These are phyloP conservation scores for Branchellion lobata DNA, from an alignment of 2,888 invertebrate species.

Conservation along the genomic window DNA sequence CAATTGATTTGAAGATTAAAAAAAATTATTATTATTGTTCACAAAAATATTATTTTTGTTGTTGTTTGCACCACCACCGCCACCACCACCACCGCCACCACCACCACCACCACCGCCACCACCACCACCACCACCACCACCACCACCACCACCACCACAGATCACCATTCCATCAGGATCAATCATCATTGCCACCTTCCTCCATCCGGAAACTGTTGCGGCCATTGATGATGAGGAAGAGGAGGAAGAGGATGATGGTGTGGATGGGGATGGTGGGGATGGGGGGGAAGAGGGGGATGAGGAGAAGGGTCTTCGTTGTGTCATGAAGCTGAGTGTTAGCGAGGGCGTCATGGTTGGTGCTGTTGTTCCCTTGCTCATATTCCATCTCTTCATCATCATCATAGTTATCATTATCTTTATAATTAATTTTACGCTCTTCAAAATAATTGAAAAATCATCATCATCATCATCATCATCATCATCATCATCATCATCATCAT, in stretches of 20 bases:
- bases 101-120: no score
- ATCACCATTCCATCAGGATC: no score
- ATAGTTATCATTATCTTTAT: not conserved
- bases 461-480: not conserved
- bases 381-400: constrained; percentile 9
- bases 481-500: constrained; percentile 4
- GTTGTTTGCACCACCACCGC: no score
- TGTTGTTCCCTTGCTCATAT: constrained; percentile 55
- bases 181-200: no score
- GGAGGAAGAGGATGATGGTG: not conserved
- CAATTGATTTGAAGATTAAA: no score
- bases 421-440: not conserved
- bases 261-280: not conserved
- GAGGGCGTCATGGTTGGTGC: constrained; percentile 45
- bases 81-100: no score
- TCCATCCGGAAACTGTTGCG: not conserved
- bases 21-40: no score
- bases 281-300: not conserved
- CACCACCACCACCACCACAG: no score
- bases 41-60: no score
- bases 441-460: not conserved
- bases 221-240: not conserved
- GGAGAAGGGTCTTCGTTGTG: constrained; percentile 30
- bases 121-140: no score
- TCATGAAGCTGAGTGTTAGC: not conserved